phyloP scores from a whole-genome alignment of 2,797 vertebrate genomes.

The Propithecus perrieri region DNA sequence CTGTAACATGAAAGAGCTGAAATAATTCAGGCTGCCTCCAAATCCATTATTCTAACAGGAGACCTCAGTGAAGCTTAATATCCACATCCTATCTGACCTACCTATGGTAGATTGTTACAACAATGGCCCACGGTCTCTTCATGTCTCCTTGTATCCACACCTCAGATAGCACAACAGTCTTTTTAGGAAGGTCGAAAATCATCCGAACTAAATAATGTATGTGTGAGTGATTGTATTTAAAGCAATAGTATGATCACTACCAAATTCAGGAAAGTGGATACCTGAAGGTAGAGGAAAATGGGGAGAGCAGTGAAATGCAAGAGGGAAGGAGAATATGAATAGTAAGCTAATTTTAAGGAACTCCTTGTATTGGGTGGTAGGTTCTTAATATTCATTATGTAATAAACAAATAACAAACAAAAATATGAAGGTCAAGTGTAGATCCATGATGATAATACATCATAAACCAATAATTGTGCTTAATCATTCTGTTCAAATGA shows the following conservation, averaged over 20 bases:
- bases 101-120: not conserved
- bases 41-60: not conserved
- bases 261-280: not conserved
- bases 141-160: not conserved
- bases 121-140: not conserved
- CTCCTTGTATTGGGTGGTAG: not conserved
- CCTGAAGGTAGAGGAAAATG: not conserved
- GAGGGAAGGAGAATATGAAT: not conserved
- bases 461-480: constrained; percentile 10
- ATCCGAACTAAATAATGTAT: not conserved
- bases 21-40: not conserved
- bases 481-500: not conserved
- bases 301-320: not conserved
- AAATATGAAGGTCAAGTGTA: not conserved
- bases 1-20: not conserved
- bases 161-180: not conserved
- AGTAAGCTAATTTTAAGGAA: not conserved
- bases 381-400: not conserved
- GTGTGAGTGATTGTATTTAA: not conserved
- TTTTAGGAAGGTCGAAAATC: not conserved
- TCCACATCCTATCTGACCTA: not conserved
- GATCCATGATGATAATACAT: not conserved
- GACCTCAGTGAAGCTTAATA: not conserved
- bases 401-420: not conserved
- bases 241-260: not conserved